These are phyloP conservation scores for cattle (Bos taurus) DNA, from an alignment of 2,113 vertebrate genomes.

Conservation along the genomic window DNA sequence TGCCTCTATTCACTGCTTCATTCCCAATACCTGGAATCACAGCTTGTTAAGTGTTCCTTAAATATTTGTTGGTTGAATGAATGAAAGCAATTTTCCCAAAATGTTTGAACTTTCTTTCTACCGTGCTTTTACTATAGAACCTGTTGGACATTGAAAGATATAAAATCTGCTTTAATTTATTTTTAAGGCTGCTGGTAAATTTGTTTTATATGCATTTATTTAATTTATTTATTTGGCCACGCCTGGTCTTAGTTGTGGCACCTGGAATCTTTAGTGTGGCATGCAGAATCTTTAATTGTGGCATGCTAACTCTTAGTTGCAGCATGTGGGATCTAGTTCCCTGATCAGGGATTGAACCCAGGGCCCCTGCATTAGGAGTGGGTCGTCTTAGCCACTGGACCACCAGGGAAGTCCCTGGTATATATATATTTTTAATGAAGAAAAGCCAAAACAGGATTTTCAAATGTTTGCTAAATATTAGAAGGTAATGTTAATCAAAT, in stretches of 20 bases:
- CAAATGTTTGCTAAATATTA: not conserved
- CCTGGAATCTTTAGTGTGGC: not conserved
- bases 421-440: not conserved
- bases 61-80: not conserved
- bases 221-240: not conserved
- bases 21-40: not conserved
- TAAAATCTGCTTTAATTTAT: not conserved
- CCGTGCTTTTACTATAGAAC: not conserved
- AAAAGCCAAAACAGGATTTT: not conserved
- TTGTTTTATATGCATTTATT: not conserved
- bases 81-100: not conserved
- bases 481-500: not conserved
- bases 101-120: not conserved
- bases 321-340: not conserved
- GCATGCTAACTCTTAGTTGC: not conserved
- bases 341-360: not conserved
- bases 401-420: not conserved
- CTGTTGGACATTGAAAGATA: not conserved
- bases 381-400: not conserved
- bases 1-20: not conserved
- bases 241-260: rapidly evolving
- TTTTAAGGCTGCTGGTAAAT: not conserved
- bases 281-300: not conserved
- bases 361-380: not conserved
- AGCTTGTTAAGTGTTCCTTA: not conserved